Evolutionary conservation across 2,888 invertebrate genomes (phyloP).

Genomic region (Invenusta paracnida): DNA sequence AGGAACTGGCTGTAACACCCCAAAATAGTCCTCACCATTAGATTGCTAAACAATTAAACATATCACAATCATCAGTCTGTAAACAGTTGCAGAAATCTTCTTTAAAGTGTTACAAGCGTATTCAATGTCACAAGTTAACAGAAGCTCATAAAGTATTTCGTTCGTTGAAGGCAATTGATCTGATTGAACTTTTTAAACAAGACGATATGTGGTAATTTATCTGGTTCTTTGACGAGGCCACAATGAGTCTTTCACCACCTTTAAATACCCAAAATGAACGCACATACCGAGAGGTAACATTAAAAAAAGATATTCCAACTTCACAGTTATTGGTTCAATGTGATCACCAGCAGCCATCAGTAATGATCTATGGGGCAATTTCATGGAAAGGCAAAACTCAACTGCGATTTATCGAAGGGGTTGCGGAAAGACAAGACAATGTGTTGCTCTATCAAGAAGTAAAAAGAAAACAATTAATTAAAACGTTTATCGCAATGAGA

Average conservation of each 20-base stretch:
- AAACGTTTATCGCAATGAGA: constrained; percentile 2
- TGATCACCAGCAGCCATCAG: background rate
- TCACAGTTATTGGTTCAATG: background rate
- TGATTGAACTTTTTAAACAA: background rate
- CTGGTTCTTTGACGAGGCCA: background rate
- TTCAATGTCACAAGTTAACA: too few species aligned
- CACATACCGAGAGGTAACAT: background rate
- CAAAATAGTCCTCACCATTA: background rate
- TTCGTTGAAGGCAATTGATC: too few species aligned
- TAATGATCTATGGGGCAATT: background rate
- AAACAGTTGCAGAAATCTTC: background rate
- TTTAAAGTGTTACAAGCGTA: background rate
- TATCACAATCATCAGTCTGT: background rate
- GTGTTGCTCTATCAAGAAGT: background rate
- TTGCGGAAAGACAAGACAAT: background rate
- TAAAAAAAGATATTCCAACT: background rate
- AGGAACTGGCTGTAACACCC: too few species aligned
- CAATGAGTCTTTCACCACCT: background rate
- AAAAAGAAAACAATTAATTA: constrained; percentile 20
- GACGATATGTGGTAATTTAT: background rate
- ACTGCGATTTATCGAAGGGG: background rate
- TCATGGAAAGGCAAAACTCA: background rate
- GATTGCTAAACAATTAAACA: background rate
- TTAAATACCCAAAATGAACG: background rate
- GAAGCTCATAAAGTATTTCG: too few species aligned